These are phyloP conservation scores for Lepeophtheirus salmonis DNA, from an alignment of 1,140 invertebrate genomes.

Conservation along the genomic window DNA sequence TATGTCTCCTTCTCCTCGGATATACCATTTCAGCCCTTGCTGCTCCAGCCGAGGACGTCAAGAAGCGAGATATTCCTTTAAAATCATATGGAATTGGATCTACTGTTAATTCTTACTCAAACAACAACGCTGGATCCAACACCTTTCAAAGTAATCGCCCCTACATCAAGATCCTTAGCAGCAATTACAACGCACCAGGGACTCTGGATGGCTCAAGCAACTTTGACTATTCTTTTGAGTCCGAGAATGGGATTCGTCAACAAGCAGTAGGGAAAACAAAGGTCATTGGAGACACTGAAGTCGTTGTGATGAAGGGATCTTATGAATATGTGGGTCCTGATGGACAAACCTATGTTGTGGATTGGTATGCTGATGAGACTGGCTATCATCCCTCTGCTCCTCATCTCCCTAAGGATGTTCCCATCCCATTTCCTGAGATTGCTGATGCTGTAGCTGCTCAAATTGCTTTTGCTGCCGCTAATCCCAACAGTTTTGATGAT, in stretches of 20 bases:
- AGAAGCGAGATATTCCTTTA: not conserved
- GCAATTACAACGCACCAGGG: not conserved
- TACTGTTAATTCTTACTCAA: not conserved
- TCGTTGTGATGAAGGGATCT: slow-evolving; percentile 15
- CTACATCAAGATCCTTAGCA: not conserved
- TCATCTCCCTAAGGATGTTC: slow-evolving; percentile 24
- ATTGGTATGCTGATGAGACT: slow-evolving; percentile 41
- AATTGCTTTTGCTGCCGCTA: slow-evolving; percentile 14
- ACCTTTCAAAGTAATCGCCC: not conserved
- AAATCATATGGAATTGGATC: not conserved
- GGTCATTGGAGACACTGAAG: slow-evolving; percentile 2
- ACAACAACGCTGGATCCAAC: not conserved
- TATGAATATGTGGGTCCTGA: slow-evolving; percentile 15
- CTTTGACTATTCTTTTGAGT: slow-evolving; percentile 13
- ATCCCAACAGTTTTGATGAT: too few species aligned
- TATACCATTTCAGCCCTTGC: too few species aligned
- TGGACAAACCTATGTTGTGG: slow-evolving; percentile 35
- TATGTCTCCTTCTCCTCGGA: too few species aligned
- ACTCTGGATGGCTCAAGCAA: not conserved
- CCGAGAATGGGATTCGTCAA: slow-evolving; percentile 14
- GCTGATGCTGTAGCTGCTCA: slow-evolving; percentile 17
- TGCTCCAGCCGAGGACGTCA: too few species aligned
- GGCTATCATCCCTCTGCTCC: slow-evolving; percentile 36
- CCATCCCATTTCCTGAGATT: slow-evolving; percentile 9
- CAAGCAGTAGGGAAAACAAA: slow-evolving; percentile 1